A percentile compares a stretch with the other conserved stretches of the same genome.
phyloP scores from a whole-genome alignment of 2,113 vertebrate genomes.

The Podarcis raffonei region DNA sequence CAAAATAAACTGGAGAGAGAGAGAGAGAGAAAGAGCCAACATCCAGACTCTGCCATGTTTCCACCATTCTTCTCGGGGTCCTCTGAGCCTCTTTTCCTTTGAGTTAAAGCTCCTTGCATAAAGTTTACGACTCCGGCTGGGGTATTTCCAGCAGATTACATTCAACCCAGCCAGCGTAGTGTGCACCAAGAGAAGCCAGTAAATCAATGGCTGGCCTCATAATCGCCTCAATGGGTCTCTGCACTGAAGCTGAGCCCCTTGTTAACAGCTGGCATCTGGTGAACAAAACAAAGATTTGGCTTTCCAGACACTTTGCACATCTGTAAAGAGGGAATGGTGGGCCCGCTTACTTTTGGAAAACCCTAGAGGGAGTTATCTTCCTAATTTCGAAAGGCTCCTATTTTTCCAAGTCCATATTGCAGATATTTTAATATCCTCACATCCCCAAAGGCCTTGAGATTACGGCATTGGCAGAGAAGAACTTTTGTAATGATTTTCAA shows the following conservation, averaged over 20 bases:
- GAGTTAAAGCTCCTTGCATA: conserved; percentile 80
- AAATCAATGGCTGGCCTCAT: conserved; percentile 50
- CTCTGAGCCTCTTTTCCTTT: conserved; percentile 72
- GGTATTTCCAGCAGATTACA: conserved; percentile 75
- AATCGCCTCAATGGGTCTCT: conserved; percentile 45
- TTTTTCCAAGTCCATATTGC: too few species aligned
- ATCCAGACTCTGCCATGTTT: conserved; percentile 35
- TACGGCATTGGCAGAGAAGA: neutral
- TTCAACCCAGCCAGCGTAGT: conserved; percentile 67
- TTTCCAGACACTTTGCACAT: neutral
- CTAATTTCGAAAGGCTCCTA: neutral
- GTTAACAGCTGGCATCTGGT: conserved; percentile 61
- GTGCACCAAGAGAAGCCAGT: conserved; percentile 50
- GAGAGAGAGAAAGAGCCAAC: neutral
- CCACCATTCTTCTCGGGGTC: conserved; percentile 41
- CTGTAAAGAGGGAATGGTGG: neutral
- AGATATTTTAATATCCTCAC: neutral
- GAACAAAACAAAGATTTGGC: conserved; percentile 59
- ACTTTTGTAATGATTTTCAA: neutral
- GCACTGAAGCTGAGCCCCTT: conserved; percentile 53
- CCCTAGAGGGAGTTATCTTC: neutral
- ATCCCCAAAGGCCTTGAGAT: neutral
- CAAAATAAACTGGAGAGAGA: conserved; percentile 48
- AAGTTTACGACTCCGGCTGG: conserved; percentile 74
- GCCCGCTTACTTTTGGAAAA: neutral